Base-by-base conservation (phyloP, 2,113 vertebrate species). In the Perccottus glenii region DNA sequence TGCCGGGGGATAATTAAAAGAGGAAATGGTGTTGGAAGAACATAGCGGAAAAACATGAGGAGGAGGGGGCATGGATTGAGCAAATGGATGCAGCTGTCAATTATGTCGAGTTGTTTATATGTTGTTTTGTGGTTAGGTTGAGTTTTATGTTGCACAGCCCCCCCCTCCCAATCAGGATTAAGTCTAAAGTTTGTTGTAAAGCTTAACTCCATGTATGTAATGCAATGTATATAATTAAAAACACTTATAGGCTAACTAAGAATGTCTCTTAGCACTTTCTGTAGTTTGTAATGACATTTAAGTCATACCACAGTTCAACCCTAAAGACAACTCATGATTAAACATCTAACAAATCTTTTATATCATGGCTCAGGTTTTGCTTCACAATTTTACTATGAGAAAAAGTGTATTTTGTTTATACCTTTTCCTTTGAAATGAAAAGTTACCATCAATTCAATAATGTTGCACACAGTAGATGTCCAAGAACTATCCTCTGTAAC, bases 1-100 rank as follows among this genome's bases (percentile, higher is more conserved):
- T 88, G 82, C 87, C 84, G 81, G 75, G 81, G 89, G 90, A 91
- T 92, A 93, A 93, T 94, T 93, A 92, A 93, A 92, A 90, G 85
- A 88, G 88, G 85, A 90, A 89, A 90, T 87, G 87, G 85, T 88
- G 78, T 82, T 90, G 88, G 90, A 88, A 90, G 88, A 89, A 89
- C 85, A 88, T 85, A 87, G 86, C 72, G 61, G 70, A 83, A 89
- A 86, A 27, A 27, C 19, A 27, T 27, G 79, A 81, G 80, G 86
- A 78, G 79, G 71, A 71, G 69, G 77, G 66, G 60, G 75, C 67
- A 86, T 82, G 82, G 81, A 87, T 73, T 40, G 50, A 82, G 83
- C 82, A 82, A 92, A 89, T 88, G 81, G 73, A 90, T 89, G 88
- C 81, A 90, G 88, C 90, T 92, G 88, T 92, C 92, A 88, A 88